Percentiles rank a stretch among this genome's conserved stretches.
Evolutionary conservation across 2,113 vertebrate genomes (phyloP).

Genomic region (Oryzias woworae): DNA sequence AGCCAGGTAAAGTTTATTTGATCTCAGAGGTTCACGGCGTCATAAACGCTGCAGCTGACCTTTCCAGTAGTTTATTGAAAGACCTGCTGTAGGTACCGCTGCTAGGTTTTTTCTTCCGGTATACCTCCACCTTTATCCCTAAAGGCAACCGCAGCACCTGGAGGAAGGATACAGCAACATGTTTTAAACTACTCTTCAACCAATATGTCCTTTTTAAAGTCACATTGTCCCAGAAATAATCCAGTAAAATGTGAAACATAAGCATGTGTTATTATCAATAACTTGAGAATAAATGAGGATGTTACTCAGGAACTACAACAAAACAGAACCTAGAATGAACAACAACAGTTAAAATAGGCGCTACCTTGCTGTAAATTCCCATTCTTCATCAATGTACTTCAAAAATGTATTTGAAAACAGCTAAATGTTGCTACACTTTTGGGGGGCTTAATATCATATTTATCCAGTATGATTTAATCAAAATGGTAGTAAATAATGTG

Average conservation of each 20-base stretch:
- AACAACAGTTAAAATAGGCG: no score
- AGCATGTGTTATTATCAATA: background rate
- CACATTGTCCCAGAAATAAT: background rate
- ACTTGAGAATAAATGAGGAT: background rate
- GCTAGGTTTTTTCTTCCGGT: slow-evolving; percentile 7
- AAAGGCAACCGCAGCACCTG: slow-evolving; percentile 8
- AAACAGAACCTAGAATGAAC: no score
- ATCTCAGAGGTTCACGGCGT: background rate
- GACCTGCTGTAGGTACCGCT: slow-evolving; percentile 49
- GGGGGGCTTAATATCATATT: no score
- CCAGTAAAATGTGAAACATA: background rate
- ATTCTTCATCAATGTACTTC: no score
- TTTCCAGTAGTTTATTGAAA: slow-evolving; percentile 49
- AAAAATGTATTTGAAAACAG: no score
- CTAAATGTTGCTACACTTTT: no score
- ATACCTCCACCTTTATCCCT: slow-evolving; percentile 22
- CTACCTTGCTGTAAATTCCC: no score
- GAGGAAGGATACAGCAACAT: background rate
- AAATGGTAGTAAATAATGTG: no score
- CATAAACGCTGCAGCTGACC: slow-evolving; percentile 20
- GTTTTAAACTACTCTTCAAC: background rate
- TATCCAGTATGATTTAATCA: no score
- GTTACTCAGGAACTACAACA: no score
- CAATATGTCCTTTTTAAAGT: background rate
- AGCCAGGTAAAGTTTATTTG: slow-evolving; percentile 68